Evolutionary conservation across 2,888 invertebrate species (phyloP), one percentile per base, ranked within the genome.

Genomic region (Willowsia nigromaculata): DNA sequence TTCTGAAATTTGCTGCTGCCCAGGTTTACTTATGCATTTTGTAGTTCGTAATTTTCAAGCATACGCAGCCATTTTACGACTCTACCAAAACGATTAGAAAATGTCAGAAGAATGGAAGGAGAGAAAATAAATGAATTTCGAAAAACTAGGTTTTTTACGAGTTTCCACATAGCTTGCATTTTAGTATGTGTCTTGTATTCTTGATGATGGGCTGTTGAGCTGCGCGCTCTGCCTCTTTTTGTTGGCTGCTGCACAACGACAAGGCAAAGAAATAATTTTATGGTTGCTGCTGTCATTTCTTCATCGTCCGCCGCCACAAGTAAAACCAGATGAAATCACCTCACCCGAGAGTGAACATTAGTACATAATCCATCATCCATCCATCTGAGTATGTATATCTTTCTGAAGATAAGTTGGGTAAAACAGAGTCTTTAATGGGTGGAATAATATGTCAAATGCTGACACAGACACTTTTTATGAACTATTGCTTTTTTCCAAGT

Each of bases 81-180:
- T 56, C 80, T 80, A 37, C 53, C 30, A 78, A 78, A 80, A 56
- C 80, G 56, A 80, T 80, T 80, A 80, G 33, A 33, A 18, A 80
- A 80, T 53, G 37, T 22, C 43, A 43, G 15, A 43, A 65, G 59
- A 71, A 71, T 37, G 65, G 11, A 43, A 40, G 22, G 33, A 78
- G 68, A 78, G 78, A 22, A 56, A 56, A 56, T 81, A 56, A 81
- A 81, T 81, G 80, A 18, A 56, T 81, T 81, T 59, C 37, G 53
- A 59, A 71, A 78, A 81, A 56, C 80, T 81, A 56, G 37, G 40
- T 81, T 81, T 81, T 68, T 81, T 81, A 81, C 56, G 80, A 81
- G 80, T 81, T 81, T 81, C 59, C 59, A 81, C 80, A 53, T 40
- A 43, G 71, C 25, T 71, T 25, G 43, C 43, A 22, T 2, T 71